These are phyloP conservation scores for Podocnemis expansa DNA, from an alignment of 2,113 vertebrate species.

Conservation along the genomic window DNA sequence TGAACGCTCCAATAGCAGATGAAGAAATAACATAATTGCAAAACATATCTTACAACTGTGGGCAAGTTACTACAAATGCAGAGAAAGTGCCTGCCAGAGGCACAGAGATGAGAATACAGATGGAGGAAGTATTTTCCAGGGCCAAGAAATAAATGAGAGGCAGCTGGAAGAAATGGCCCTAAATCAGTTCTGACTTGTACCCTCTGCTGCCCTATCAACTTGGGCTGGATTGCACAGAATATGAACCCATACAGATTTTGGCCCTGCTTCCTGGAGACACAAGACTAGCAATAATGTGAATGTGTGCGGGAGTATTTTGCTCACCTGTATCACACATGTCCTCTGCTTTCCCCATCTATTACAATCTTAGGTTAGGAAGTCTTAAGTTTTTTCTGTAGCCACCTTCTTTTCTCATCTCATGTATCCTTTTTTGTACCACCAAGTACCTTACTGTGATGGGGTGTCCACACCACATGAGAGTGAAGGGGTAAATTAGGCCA, in stretches of 20 bases:
- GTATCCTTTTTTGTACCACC: background rate
- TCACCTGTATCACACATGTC: background rate
- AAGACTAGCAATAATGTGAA: background rate
- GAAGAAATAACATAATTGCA: background rate
- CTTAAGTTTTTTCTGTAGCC: background rate
- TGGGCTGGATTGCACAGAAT: background rate
- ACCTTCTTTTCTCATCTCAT: background rate
- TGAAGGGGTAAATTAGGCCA: too few species aligned
- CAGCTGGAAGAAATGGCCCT: background rate
- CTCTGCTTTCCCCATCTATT: background rate
- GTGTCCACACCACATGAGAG: too few species aligned
- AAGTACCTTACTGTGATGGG: too few species aligned
- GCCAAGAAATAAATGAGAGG: background rate
- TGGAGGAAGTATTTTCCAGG: background rate
- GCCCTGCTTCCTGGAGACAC: background rate
- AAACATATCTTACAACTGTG: background rate
- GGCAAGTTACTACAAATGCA: background rate
- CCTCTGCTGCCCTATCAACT: background rate
- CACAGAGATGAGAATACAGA: background rate
- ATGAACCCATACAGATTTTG: background rate
- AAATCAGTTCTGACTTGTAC: background rate
- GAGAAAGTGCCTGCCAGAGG: background rate
- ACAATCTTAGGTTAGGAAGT: background rate
- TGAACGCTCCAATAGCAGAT: background rate
- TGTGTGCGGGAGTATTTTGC: background rate